Base-by-base conservation (phyloP, 2,113 vertebrate genomes). In the Heptranchias perlo region DNA sequence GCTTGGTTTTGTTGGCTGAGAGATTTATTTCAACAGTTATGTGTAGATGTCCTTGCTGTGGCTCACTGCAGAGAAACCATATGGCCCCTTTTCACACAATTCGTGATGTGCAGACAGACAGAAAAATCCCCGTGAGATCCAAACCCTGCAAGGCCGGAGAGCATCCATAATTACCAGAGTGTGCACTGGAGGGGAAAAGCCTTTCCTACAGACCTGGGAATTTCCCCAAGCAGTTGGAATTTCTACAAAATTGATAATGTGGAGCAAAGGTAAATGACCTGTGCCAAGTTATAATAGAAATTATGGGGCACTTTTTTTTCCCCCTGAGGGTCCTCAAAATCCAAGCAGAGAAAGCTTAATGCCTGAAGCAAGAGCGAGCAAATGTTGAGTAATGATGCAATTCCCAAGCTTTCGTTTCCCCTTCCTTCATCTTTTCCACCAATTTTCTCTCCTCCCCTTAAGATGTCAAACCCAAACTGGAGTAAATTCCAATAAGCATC, bases 61-160 rank as follows among this genome's bases (percentile, higher is more conserved):
- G 18, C 58, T 47, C 58, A 39, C 54, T 93, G 35, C 89, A 93
- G 54, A 93, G 54, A 93, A 16, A 58, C 52, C 87, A 91, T 91
- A 58, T 93, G 89, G 89, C 64, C 18, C 89, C 58, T 21, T 93
- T 93, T 93, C 35, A 64, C 58, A 93, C 58, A 23, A 93, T 62
- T 13, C 58, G 61, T 91, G 52, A 61, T 62, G 35, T 35, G 31
- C 87, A 92, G 35, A 61, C 54, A 58, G 86, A 35, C 86, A 39
- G 58, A 35, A 93, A 93, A 93, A 39, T 93, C 58, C 16, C 78
- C 7, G n/a, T 18, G 23, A 93, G 58, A 44, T 61, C n/a, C 35
- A 62, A 93, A 93, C n/a, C 35, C 21, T 62, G 89, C 89, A 39
- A 92, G 54, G 89, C 61, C 18, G 44, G 89, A 62, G 21, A 21